A percentile compares a stretch with the other conserved stretches of the same genome.
Conservation (phyloP, 2,113 vertebrate species). For the Apeltes quadracus region DNA sequence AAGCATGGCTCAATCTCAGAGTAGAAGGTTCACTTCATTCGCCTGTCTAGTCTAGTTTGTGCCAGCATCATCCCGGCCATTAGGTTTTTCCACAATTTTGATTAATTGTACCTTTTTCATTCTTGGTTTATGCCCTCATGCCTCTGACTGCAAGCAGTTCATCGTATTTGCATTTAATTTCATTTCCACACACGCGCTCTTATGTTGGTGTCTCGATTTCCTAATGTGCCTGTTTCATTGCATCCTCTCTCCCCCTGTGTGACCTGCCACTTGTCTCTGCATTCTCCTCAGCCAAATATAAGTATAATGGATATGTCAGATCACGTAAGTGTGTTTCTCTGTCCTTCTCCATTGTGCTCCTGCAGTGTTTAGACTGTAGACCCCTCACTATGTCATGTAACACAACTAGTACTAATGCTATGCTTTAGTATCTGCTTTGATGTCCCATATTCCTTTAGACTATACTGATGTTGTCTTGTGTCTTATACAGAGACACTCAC, state of each 20-base stretch:
- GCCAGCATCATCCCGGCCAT: slow-evolving; percentile 27
- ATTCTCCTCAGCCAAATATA: slow-evolving; percentile 87
- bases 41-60: slow-evolving; percentile 38
- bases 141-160: slow-evolving; percentile 34
- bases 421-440: slow-evolving; percentile 50
- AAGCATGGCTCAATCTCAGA: slow-evolving; percentile 55
- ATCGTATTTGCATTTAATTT: slow-evolving; percentile 42
- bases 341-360: slow-evolving; percentile 75
- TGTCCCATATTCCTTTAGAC: slow-evolving; percentile 41
- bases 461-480: slow-evolving; percentile 53
- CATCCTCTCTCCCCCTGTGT: slow-evolving; percentile 75
- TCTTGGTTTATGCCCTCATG: slow-evolving; percentile 41
- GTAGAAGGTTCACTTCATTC: slow-evolving; percentile 38
- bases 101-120: slow-evolving; percentile 39
- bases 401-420: slow-evolving; percentile 47
- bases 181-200: slow-evolving; percentile 46
- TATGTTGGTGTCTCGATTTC: slow-evolving; percentile 66
- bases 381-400: slow-evolving; percentile 56
- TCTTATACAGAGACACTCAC: slow-evolving; percentile 31
- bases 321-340: slow-evolving; percentile 86
- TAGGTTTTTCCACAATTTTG: slow-evolving; percentile 23
- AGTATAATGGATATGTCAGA: slow-evolving; percentile 87
- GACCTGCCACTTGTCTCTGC: slow-evolving; percentile 84
- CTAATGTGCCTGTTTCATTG: slow-evolving; percentile 72
- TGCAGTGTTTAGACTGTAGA: slow-evolving; percentile 69